Conservation (phyloP, 2,113 vertebrate genomes). For the Archilochus colubris region DNA sequence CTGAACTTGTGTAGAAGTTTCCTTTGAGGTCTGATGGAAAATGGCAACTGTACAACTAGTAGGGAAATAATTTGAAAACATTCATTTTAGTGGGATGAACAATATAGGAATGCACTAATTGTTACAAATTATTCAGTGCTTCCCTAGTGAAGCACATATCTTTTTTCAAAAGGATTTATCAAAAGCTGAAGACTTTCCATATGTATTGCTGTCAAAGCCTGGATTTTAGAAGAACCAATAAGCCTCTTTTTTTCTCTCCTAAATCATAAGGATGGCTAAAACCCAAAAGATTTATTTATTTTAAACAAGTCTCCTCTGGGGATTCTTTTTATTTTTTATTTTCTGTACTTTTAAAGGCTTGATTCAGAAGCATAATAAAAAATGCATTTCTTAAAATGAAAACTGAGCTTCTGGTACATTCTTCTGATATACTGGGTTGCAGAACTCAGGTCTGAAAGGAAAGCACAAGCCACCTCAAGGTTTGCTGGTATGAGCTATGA, state of each 20-base stretch:
- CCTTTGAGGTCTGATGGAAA: conserved; percentile 3
- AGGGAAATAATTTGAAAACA: neutral
- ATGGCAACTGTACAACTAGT: neutral
- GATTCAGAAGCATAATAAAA: neutral
- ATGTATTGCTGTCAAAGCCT: neutral
- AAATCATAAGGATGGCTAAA: neutral
- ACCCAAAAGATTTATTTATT: neutral
- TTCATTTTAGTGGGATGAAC: neutral
- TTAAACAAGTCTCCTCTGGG: neutral
- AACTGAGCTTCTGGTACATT: neutral
- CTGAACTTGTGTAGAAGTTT: neutral
- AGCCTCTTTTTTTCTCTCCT: neutral
- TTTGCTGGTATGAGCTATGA: neutral
- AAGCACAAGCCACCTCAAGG: neutral
- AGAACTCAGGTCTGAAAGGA: neutral
- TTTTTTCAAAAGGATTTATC: neutral
- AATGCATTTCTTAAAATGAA: neutral
- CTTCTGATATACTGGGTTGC: neutral
- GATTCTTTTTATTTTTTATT: neutral
- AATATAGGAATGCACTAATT: neutral
- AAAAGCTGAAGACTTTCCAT: neutral
- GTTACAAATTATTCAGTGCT: neutral
- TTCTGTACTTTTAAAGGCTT: neutral
- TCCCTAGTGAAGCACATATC: neutral
- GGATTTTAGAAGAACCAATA: neutral